phyloP scores from a whole-genome alignment of 2,113 vertebrate species.

The Astatoreochromis straeleni region DNA sequence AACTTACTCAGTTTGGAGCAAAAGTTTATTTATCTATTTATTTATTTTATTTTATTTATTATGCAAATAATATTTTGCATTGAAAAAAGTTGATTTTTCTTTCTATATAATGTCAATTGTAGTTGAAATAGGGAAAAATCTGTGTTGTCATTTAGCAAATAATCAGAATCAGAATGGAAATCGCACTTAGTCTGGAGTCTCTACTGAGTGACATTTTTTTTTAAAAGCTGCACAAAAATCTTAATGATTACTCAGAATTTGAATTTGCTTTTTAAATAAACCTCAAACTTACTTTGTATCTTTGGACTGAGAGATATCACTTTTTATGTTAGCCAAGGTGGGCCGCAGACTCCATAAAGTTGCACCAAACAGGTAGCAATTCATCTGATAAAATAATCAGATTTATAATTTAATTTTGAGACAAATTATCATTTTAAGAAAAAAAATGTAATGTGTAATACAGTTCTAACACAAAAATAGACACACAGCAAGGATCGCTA shows the following conservation, averaged over 20 bases:
- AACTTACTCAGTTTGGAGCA: neutral
- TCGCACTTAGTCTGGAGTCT: rapidly evolving
- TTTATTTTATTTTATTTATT: neutral
- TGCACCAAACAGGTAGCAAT: conserved; percentile 47
- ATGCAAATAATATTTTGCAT: neutral
- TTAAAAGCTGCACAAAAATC: neutral
- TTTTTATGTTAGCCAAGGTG: conserved; percentile 56
- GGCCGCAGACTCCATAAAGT: conserved; percentile 38
- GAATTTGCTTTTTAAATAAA: neutral
- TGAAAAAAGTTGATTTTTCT: neutral
- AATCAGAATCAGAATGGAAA: neutral
- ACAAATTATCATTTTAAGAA: neutral
- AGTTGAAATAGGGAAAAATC: neutral
- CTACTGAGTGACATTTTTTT: neutral
- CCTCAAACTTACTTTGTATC: conserved; percentile 43
- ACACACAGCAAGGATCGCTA: conserved; percentile 70
- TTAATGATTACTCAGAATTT: neutral
- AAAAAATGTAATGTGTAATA: neutral
- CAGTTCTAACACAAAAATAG: neutral
- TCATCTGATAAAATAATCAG: conserved; percentile 21
- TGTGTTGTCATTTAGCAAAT: neutral
- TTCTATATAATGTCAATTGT: neutral
- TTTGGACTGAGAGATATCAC: conserved; percentile 50
- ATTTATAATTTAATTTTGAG: neutral
- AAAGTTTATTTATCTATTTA: neutral